These are phyloP conservation scores for Noturus placidus DNA, from an alignment of 2,113 vertebrate genomes.

Conservation along the genomic window DNA sequence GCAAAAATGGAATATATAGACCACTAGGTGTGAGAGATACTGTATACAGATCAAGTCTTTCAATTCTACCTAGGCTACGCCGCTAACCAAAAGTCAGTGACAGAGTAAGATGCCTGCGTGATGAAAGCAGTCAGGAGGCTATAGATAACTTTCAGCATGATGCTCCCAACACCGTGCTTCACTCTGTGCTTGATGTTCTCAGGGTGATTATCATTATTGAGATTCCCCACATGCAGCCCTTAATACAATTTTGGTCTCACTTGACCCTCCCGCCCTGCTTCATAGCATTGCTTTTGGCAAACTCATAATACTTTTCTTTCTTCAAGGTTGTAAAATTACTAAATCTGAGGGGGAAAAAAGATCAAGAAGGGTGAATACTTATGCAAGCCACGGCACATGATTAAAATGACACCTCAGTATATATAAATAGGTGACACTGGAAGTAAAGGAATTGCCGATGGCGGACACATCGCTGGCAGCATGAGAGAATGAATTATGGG, in stretches of 20 bases:
- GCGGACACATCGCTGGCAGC: constrained; percentile 25
- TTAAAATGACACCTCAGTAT: background rate
- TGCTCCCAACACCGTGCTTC: background rate
- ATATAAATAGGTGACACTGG: background rate
- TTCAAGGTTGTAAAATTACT: background rate
- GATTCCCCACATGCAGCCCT: background rate
- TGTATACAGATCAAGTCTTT: background rate
- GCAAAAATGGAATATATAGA: background rate
- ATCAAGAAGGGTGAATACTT: background rate
- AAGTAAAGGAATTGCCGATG: background rate
- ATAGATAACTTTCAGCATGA: background rate
- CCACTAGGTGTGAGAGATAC: background rate
- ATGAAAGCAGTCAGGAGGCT: background rate
- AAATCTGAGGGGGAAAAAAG: background rate
- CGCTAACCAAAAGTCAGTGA: background rate
- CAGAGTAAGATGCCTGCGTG: background rate
- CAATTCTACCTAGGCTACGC: background rate
- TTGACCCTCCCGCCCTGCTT: background rate
- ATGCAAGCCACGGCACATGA: background rate
- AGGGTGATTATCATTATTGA: background rate
- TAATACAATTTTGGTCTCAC: background rate
- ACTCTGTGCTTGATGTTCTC: background rate
- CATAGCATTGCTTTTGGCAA: background rate
- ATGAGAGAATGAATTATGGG: constrained; percentile 31
- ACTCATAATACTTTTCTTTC: background rate